phyloP scores from a whole-genome alignment of 2,113 vertebrate genomes.

The Mobula birostris region DNA sequence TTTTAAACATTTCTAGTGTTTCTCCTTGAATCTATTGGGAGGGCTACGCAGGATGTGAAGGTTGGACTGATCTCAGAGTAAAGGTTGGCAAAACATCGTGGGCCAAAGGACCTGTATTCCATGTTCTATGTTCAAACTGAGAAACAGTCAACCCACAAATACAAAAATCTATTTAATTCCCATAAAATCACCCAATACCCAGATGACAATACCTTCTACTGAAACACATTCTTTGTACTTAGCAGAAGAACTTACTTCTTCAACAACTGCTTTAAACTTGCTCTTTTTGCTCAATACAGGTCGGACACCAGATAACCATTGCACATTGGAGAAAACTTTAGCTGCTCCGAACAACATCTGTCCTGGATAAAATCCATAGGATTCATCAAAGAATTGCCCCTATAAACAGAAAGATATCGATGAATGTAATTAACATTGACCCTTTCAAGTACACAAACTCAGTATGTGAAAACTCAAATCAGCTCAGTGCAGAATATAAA shows the following conservation, averaged over 20 bases:
- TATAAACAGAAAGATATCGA: conserved; percentile 44
- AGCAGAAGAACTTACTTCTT: conserved; percentile 66
- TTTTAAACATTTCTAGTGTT: too few relatives aligned
- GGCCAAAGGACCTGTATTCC: too few relatives aligned
- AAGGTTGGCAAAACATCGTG: too few relatives aligned
- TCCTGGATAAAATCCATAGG: conserved; percentile 94
- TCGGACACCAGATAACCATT: conserved; percentile 93
- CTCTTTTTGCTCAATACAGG: conserved; percentile 95
- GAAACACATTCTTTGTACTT: background rate
- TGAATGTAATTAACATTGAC: background rate
- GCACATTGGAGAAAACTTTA: conserved; percentile 91
- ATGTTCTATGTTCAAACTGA: background rate
- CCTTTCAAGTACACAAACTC: background rate
- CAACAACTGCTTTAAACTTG: conserved; percentile 95
- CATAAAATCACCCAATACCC: too few relatives aligned
- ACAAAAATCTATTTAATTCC: background rate
- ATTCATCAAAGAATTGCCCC: conserved; percentile 96
- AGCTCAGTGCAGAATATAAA: background rate
- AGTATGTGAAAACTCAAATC: too few relatives aligned
- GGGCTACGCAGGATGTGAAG: too few relatives aligned
- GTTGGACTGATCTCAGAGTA: too few relatives aligned
- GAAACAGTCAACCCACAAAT: too few relatives aligned
- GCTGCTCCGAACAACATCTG: conserved; percentile 93
- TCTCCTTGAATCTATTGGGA: too few relatives aligned
- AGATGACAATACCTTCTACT: background rate